These are phyloP conservation scores for Danaus chrysippus DNA, from an alignment of 2,888 invertebrate genomes.

Conservation along the genomic window DNA sequence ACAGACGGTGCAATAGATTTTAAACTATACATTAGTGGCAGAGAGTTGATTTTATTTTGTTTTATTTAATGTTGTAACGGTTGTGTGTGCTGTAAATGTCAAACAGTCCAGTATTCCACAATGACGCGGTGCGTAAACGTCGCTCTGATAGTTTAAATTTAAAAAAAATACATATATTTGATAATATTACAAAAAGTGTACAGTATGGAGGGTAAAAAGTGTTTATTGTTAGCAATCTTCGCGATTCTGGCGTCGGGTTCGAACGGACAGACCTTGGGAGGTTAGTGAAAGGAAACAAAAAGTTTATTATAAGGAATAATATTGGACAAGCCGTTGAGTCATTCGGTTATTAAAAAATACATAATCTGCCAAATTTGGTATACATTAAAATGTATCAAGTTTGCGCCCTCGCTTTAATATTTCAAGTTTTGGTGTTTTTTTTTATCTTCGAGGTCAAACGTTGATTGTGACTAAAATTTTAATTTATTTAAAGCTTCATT, in stretches of 20 bases:
- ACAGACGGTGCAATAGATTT: slow-evolving; percentile 14
- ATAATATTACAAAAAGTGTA: not conserved
- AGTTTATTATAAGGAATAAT: no score
- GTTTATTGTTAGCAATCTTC: slow-evolving; percentile 46
- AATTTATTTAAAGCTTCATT: no score
- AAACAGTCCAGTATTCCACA: slow-evolving; percentile 42
- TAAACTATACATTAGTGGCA: rapidly evolving
- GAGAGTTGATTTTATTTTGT: slow-evolving; percentile 31
- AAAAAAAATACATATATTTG: no score
- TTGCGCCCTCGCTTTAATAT: no score
- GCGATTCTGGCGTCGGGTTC: slow-evolving; percentile 48
- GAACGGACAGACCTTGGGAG: slow-evolving; percentile 66
- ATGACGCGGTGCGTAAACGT: slow-evolving; percentile 46
- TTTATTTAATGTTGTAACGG: slow-evolving; percentile 32
- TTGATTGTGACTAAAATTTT: no score
- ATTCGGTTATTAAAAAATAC: no score
- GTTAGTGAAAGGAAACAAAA: slow-evolving; percentile 67
- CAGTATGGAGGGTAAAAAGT: slow-evolving; percentile 43
- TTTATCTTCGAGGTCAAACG: no score
- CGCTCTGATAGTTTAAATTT: not conserved
- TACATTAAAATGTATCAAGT: no score
- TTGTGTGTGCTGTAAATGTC: slow-evolving; percentile 49
- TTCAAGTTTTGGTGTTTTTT: no score
- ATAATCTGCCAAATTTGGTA: no score
- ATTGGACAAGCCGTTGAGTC: no score